phyloP scores from a whole-genome alignment of 2,113 vertebrate genomes.

The Acinonyx jubatus region DNA sequence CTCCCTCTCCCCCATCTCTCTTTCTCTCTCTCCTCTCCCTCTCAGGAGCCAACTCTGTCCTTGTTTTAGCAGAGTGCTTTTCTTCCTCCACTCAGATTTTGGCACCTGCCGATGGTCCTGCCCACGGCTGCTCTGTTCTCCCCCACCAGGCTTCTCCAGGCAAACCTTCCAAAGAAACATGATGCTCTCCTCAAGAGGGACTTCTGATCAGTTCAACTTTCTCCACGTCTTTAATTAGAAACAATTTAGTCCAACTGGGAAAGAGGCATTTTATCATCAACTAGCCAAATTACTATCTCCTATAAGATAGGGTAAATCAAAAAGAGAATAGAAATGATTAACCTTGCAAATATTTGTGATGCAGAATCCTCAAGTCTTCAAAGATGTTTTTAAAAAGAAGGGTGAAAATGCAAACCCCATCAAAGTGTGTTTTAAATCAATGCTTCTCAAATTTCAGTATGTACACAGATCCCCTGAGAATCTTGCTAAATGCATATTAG shows the following conservation, averaged over 20 bases:
- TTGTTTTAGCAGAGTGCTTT: background rate
- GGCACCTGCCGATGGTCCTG: background rate
- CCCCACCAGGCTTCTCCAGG: background rate
- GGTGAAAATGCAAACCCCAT: background rate
- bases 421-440: background rate
- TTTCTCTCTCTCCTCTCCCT: background rate
- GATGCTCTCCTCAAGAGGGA: background rate
- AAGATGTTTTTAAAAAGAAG: background rate
- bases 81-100: background rate
- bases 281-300: constrained; percentile 10
- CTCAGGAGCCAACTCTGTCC: background rate
- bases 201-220: constrained; percentile 14
- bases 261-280: background rate
- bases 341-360: background rate
- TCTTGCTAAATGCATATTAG: background rate
- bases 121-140: background rate
- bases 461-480: background rate
- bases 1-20: no score
- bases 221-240: background rate
- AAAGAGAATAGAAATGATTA: background rate
- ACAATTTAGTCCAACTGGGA: background rate
- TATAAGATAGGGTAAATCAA: background rate
- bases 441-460: background rate
- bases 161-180: background rate
- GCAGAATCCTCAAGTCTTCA: background rate